phyloP scores from a whole-genome alignment of 2,797 vertebrate genomes.

The Danio choprae region DNA sequence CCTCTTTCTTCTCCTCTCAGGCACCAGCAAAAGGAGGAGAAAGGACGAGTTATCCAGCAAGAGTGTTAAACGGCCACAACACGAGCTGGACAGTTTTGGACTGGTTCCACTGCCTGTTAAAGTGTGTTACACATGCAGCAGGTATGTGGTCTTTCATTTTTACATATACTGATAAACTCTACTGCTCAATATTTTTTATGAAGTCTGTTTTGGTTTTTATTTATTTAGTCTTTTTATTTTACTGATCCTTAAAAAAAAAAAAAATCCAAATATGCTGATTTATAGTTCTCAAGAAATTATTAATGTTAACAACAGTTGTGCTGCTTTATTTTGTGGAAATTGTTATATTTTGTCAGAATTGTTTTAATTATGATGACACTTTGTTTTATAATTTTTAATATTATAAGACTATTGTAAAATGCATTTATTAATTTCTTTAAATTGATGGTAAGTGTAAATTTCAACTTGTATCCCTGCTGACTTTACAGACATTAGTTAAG shows the following conservation, averaged over 20 bases:
- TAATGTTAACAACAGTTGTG: neutral
- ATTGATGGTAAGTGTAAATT: neutral
- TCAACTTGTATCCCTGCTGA: neutral
- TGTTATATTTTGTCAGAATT: neutral
- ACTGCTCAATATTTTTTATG: too few species aligned
- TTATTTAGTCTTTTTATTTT: too few species aligned
- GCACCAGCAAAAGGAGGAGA: constrained; percentile 94
- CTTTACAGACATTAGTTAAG: neutral
- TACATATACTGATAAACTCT: neutral
- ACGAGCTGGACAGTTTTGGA: constrained; percentile 94
- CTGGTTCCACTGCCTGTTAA: constrained; percentile 94
- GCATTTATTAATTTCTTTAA: too few species aligned
- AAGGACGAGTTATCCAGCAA: constrained; percentile 95
- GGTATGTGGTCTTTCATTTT: constrained; percentile 74
- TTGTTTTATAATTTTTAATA: neutral
- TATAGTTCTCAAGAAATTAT: neutral
- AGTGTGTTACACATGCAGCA: constrained; percentile 96
- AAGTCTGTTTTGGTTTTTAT: neutral
- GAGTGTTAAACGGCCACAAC: constrained; percentile 92
- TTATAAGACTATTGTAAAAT: neutral
- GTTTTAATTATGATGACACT: too few species aligned
- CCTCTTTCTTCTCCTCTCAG: constrained; percentile 69
- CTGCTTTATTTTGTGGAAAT: too few species aligned
- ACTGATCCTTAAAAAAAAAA: neutral
- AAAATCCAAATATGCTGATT: neutral